Percentiles rank a stretch among this genome's conserved stretches.
Conservation (phyloP, 2,113 vertebrate genomes). For the Chaetops frenatus region DNA sequence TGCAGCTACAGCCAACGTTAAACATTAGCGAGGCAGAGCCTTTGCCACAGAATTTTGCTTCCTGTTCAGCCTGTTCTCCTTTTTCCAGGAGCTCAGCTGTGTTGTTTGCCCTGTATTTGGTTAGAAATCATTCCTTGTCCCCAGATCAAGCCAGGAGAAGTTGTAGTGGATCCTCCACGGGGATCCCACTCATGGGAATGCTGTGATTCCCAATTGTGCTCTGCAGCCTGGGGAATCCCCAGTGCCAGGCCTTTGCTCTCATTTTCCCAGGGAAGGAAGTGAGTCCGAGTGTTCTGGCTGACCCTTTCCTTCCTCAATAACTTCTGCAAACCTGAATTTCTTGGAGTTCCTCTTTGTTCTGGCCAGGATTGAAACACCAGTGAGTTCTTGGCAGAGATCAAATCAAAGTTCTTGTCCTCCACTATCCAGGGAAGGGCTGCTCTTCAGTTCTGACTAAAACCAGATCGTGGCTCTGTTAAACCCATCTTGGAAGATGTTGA, state of each 20-base stretch:
- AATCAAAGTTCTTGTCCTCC: background rate
- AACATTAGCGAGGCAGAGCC: background rate
- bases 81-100: background rate
- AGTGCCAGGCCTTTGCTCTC: background rate
- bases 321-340: background rate
- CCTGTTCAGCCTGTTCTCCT: background rate
- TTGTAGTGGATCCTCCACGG: background rate
- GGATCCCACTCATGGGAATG: fast-evolving
- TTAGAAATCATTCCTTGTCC: background rate
- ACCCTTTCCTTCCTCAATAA: constrained; percentile 29
- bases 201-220: background rate
- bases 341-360: background rate
- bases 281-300: background rate
- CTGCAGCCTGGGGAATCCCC: background rate
- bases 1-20: fast-evolving
- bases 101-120: background rate
- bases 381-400: background rate
- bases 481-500: background rate
- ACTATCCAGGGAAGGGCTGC: background rate
- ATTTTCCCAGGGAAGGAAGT: background rate
- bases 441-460: background rate
- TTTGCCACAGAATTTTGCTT: fast-evolving
- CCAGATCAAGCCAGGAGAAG: background rate
- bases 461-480: background rate
- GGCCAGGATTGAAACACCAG: background rate